A percentile compares a stretch with the other conserved stretches of the same genome.
Conservation (phyloP, 2,888 invertebrate species). For the Drosophila mercatorum region DNA sequence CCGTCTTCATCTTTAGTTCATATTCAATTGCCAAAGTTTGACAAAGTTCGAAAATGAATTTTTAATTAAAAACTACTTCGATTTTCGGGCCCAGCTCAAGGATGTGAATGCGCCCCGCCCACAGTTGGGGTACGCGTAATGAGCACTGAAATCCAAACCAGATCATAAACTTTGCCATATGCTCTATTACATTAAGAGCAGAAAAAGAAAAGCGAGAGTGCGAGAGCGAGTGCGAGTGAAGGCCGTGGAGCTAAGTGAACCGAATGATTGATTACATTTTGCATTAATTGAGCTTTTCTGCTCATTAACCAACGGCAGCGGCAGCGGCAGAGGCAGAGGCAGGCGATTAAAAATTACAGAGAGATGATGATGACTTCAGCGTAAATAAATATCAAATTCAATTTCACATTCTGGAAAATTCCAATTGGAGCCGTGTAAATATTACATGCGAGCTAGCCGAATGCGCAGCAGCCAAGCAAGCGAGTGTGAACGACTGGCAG, state of each 20-base stretch:
- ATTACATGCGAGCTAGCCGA: neutral
- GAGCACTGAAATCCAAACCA: slow-evolving; percentile 50
- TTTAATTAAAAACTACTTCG: neutral
- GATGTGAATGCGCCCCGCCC: neutral
- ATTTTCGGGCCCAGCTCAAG: neutral
- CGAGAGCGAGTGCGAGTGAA: neutral
- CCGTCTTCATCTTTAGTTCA: too few species aligned
- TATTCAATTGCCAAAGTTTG: neutral
- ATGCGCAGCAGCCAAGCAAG: neutral
- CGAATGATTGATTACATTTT: slow-evolving; percentile 75
- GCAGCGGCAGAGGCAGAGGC: neutral
- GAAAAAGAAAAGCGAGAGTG: neutral
- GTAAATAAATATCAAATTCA: slow-evolving; percentile 30
- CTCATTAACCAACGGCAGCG: slow-evolving; percentile 61
- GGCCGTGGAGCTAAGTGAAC: slow-evolving; percentile 67
- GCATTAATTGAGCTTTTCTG: slow-evolving; percentile 73
- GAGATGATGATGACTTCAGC: slow-evolving; percentile 60
- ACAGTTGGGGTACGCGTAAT: slow-evolving; percentile 34
- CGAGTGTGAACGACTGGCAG: neutral
- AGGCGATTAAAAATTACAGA: slow-evolving; percentile 58
- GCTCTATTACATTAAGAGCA: slow-evolving; percentile 37
- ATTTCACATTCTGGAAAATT: slow-evolving; percentile 25
- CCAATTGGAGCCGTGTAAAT: neutral
- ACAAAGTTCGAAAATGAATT: neutral
- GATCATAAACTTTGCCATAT: slow-evolving; percentile 38